Evolutionary conservation across 1,140 invertebrate species (phyloP).

Genomic region (Paramacrobiotus metropolitanus): DNA sequence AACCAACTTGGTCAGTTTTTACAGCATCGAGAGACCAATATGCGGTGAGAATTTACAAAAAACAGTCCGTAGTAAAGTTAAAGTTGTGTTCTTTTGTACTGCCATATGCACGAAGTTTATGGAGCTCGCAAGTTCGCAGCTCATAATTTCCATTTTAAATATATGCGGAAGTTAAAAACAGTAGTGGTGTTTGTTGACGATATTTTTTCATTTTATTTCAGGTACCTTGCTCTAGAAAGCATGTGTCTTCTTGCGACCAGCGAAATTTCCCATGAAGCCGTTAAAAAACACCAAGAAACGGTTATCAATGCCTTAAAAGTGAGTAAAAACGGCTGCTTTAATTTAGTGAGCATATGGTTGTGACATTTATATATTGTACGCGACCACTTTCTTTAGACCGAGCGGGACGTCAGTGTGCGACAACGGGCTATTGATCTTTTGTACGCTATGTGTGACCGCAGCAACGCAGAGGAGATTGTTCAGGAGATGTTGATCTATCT

Average conservation of each 20-base stretch:
- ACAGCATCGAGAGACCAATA: slow-evolving; percentile 92
- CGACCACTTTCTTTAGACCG: no score
- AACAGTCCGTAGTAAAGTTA: not conserved
- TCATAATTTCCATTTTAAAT: not conserved
- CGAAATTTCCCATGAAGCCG: slow-evolving; percentile 97
- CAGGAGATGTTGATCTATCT: slow-evolving; percentile 98
- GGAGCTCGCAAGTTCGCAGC: not conserved
- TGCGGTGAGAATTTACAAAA: slow-evolving; percentile 31
- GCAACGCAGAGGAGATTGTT: slow-evolving; percentile 97
- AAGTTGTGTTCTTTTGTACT: not conserved
- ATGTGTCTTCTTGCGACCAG: slow-evolving; percentile 98
- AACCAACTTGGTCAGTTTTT: slow-evolving; percentile 97
- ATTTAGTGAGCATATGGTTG: no score
- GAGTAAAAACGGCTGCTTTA: no score
- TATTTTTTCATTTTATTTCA: slow-evolving; percentile 14
- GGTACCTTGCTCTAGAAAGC: slow-evolving; percentile 87
- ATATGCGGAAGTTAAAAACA: no score
- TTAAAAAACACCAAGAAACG: slow-evolving; percentile 99
- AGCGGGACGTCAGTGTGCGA: slow-evolving; percentile 92
- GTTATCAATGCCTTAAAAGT: slow-evolving; percentile 96
- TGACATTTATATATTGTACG: no score
- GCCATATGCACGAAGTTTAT: not conserved
- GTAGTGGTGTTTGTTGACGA: slow-evolving; percentile 11
- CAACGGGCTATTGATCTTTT: slow-evolving; percentile 96
- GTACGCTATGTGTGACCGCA: slow-evolving; percentile 99